Base-by-base conservation (phyloP, 2,113 vertebrate species). In the Chamaetylas fuelleborni region DNA sequence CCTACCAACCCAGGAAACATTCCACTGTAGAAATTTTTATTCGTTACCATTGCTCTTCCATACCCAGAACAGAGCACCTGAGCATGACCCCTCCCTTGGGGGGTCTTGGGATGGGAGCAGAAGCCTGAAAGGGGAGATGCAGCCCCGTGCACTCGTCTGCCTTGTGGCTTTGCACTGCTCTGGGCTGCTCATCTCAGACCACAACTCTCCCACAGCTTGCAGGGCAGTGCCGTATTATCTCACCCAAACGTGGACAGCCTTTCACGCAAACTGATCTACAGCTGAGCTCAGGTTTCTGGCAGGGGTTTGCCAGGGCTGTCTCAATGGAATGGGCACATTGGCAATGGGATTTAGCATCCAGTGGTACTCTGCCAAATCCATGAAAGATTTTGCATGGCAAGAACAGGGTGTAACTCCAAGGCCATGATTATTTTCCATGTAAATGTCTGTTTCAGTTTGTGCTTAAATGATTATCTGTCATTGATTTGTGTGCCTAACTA, bases 401-500 rank as follows among this genome's bases (percentile, higher is more conserved):
- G 90, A 97, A 77, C 25, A 36, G 64, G 86, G 85, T 81, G 82
- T 78, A 95, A 88, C 93, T 93, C 74, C 67, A 88, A 82, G 83
- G 92, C 83, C 73, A 54, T 62, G 88, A 94, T 79, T 95, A 88
- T 88, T 93, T 97, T 84, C 94, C 90, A 85, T 79, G 90, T 88
- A 90, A 96, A 95, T 74, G 86, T 94, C 96, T 97, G 92, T 96
- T 97, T 96, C 91, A 81, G 92, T 96, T 97, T 96, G 93, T 96
- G 95, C 93, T 97, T 96, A 96, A 97, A 95, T 86, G 96, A 96
- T 97, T 96, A 96, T 97, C 93, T 95, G 48, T 88, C 96, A 97
- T 96, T 97, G 97, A 97, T 97, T 96, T 95, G 97, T 96, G 95
- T 97, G 96, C 95, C 96, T 98, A 96, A 96, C 95, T 91, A 91